Base-by-base conservation (phyloP, 2,888 invertebrate species). In the Drosophila glabriapex region DNA sequence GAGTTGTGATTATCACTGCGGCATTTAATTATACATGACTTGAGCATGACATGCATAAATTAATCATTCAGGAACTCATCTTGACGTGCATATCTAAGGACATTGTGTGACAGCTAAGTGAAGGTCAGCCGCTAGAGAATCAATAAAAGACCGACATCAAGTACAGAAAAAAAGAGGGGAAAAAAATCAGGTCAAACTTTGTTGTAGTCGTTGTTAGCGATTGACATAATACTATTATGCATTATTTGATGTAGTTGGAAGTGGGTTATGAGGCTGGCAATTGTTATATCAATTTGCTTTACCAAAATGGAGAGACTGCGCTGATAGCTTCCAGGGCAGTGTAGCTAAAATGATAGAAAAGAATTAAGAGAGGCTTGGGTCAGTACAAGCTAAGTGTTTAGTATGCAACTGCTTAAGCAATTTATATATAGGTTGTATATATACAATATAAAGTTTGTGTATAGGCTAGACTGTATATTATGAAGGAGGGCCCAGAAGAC, bases 311-410 rank as follows among this genome's bases (percentile, higher is more conserved):
- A 82, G 68, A 81, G 80, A 82, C 82, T 89, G 73, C 84, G 85
- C 81, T 82, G 84, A 76, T 75, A 82, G 65, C 71, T 73, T 67
- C 83, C 78, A 78, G 91, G 79, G 84, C 85, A 86, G 80, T 92
- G 82, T 76, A 92, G 83, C 92, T 92, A 90, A 76, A 92, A 92
- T 78, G 83, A 91, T 68, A 92, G 55, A 78, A 77, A 83, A 70
- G 76, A 81, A 73, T 73, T 63, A 68, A 76, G 63, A 78, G 46
- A 71, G 41, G 69, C 66, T 73, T 59, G 61, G 63, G 65, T 80
- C 68, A 84, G 69, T 83, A 66, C 52, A 81, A 73, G 71, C 73
- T 72, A 31, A 70, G 53, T 28, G 28, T 65, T 56, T 50, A 67
- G 37, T 50, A 49, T 14, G 52, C 49, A 59, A 72, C 50, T 52